Conservation (phyloP, 2,113 vertebrate species). For the Atrichornis clamosus region DNA sequence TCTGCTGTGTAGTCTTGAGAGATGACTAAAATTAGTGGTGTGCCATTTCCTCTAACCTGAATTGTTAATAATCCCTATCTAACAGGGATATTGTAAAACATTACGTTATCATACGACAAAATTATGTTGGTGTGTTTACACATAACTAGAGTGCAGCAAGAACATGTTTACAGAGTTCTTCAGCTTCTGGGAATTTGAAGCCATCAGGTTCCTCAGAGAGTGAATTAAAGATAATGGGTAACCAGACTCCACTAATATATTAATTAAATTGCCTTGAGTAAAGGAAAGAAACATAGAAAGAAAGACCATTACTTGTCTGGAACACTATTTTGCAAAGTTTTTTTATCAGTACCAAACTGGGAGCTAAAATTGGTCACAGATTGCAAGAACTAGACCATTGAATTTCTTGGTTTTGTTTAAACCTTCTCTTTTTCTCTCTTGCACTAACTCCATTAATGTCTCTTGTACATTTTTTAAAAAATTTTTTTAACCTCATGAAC, state of each 20-base stretch:
- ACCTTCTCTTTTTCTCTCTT: neutral
- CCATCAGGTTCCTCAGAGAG: neutral
- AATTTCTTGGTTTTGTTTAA: neutral
- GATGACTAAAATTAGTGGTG: neutral
- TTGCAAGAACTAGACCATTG: neutral
- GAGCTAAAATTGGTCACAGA: neutral
- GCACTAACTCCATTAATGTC: neutral
- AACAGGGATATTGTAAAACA: neutral
- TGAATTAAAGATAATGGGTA: neutral
- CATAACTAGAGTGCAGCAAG: neutral
- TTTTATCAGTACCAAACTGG: neutral
- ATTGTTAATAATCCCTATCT: neutral
- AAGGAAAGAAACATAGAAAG: neutral
- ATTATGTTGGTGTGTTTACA: neutral
- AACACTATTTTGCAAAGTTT: neutral
- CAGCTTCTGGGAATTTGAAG: neutral
- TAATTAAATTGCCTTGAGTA: neutral
- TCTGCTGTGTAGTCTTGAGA: neutral
- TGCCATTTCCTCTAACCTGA: neutral
- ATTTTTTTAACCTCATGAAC: neutral
- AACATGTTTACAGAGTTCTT: neutral
- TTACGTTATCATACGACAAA: neutral
- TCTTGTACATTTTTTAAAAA: fast-evolving
- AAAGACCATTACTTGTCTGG: neutral
- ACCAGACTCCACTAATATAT: neutral